Evolutionary conservation across 2,888 invertebrate genomes (phyloP).

Genomic region (Cataglyphis cursor): DNA sequence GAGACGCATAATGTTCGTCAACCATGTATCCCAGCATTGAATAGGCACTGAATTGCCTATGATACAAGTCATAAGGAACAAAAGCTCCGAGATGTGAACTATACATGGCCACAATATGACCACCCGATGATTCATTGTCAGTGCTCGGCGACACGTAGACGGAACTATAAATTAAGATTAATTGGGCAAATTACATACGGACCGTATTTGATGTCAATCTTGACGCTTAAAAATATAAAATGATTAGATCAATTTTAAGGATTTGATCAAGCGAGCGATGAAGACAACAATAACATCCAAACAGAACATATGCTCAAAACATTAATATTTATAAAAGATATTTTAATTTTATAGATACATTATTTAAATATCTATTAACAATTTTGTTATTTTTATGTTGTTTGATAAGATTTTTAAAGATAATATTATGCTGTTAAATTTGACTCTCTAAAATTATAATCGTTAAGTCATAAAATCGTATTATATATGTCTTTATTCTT

Average conservation of each 20-base stretch:
- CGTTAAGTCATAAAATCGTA: neutral
- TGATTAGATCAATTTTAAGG: slow-evolving; percentile 10
- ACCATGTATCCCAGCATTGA: neutral
- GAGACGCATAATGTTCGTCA: slow-evolving; percentile 6
- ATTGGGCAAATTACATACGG: slow-evolving; percentile 10
- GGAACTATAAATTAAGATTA: slow-evolving; percentile 11
- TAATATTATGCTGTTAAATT: neutral
- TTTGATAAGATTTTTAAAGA: neutral
- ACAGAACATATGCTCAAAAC: neutral
- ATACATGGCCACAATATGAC: neutral
- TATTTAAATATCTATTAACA: neutral
- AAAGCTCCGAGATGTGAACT: slow-evolving; percentile 15
- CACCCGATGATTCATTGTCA: slow-evolving; percentile 28
- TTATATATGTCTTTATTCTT: neutral
- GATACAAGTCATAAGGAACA: slow-evolving; percentile 4
- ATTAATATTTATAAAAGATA: neutral
- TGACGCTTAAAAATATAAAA: neutral
- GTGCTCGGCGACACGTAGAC: slow-evolving; percentile 28
- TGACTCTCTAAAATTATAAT: neutral
- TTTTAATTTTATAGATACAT: neutral
- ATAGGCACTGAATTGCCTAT: slow-evolving; percentile 21
- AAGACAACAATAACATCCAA: neutral
- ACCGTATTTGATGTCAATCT: neutral
- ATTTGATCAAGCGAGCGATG: neutral
- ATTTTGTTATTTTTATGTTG: neutral